These are phyloP conservation scores for Noctua fimbriata DNA, from an alignment of 2,888 invertebrate species.

Conservation along the genomic window DNA sequence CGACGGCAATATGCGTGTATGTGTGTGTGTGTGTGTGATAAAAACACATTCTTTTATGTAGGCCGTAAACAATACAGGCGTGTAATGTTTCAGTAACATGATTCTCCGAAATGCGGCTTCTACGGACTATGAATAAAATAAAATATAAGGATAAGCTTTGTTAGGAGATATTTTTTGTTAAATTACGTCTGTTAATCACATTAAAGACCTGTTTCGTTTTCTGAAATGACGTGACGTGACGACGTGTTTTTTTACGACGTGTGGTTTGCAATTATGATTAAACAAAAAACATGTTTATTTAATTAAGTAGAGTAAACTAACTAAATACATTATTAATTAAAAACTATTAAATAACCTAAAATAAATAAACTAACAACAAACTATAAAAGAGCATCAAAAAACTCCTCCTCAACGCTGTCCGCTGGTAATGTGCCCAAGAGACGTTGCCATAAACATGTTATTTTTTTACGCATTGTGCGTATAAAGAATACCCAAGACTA, in stretches of 20 bases:
- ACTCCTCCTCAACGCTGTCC: too few species aligned
- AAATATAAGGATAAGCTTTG: constrained; percentile 38
- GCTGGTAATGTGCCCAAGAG: too few species aligned
- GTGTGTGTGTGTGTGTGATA: constrained; percentile 65
- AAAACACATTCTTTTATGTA: constrained; percentile 78
- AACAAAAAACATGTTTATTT: too few species aligned
- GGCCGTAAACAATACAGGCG: constrained; percentile 80
- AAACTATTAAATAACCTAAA: too few species aligned
- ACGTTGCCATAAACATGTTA: too few species aligned
- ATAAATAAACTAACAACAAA: too few species aligned
- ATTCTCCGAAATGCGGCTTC: constrained; percentile 50
- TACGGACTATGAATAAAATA: constrained; percentile 47
- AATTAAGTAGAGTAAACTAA: too few species aligned
- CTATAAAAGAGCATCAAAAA: too few species aligned
- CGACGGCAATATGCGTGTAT: constrained; percentile 5
- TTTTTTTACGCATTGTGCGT: background rate
- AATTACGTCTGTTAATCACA: background rate
- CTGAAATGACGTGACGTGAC: too few species aligned
- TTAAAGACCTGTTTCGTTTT: background rate
- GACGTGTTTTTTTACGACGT: too few species aligned
- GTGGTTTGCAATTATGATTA: background rate
- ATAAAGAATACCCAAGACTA: background rate
- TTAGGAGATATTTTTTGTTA: constrained; percentile 9
- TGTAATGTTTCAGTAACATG: constrained; percentile 74
- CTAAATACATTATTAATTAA: too few species aligned